Percentiles rank a stretch among this genome's conserved stretches.
Evolutionary conservation across 2,888 invertebrate species (phyloP).

Genomic region (Allolobophora icterica): DNA sequence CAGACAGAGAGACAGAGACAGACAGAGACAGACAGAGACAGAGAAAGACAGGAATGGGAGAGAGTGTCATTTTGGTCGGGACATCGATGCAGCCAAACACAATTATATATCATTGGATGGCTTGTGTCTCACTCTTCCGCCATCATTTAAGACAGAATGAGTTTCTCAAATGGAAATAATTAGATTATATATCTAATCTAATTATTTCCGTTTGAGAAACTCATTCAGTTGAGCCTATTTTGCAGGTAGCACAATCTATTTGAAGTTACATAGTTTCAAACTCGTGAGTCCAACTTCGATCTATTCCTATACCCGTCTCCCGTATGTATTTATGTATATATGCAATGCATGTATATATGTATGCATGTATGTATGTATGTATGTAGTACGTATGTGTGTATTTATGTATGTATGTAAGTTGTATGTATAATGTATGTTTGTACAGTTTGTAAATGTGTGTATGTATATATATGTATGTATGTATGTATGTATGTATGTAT

Average conservation of each 20-base stretch:
- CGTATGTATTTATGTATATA: too few relatives aligned
- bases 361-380: too few relatives aligned
- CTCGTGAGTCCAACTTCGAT: too few relatives aligned
- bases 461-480: conserved; percentile 31
- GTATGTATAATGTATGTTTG: conserved; percentile 32
- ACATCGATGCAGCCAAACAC: not conserved
- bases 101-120: not conserved
- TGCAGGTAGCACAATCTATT: too few relatives aligned
- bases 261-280: too few relatives aligned
- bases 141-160: not conserved
- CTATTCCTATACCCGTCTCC: too few relatives aligned
- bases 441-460: conserved; percentile 30
- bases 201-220: too few relatives aligned
- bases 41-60: conserved; percentile 24
- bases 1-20: not conserved
- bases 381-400: too few relatives aligned
- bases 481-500: conserved; percentile 28
- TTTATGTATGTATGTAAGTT: conserved; percentile 30
- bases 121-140: not conserved
- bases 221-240: too few relatives aligned
- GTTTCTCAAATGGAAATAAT: too few relatives aligned
- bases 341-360: too few relatives aligned
- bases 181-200: too few relatives aligned
- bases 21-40: not conserved
- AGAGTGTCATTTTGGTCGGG: not conserved